Base-by-base conservation (phyloP, 2,797 vertebrate genomes). In the Anguilla obscura region DNA sequence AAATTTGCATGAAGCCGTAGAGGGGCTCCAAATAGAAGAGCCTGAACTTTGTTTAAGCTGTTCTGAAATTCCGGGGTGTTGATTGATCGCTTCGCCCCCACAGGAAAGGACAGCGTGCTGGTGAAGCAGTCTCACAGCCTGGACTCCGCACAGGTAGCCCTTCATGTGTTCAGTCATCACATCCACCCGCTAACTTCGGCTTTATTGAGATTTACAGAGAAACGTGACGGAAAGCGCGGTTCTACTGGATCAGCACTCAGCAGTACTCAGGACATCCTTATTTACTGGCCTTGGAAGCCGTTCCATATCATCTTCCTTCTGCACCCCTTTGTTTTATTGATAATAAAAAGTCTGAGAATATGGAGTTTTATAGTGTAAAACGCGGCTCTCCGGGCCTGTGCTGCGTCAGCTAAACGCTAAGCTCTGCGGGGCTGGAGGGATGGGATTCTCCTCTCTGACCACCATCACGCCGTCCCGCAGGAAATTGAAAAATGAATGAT, bases 71-170 rank as follows among this genome's bases (percentile, higher is more conserved):
- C 33, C 52, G 40, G n/a, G 58, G 12, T 45, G 56, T 58, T 30
- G 74, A 2, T 85, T 33, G 18, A 18, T 50, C 90, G 16, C 85
- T 86, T 69, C 45, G 18, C 88, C 91, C 89, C 86, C 91, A 58
- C 93, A 99, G 98, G 97, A 87, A 99, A 98, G 96, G 98, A 99
- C 94, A 97, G 96, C 48, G 10, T 95, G 76, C 94, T 98, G 84
- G 94, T 97, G 86, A 97, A 97, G 89, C 97, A 98, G 94, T 94
- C 97, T 89, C 94, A 96, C 33, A 95, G 93, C 8, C 94, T 97
- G 91, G 94, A 97, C 91, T 94, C 94, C 89, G 95, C 96, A 33
- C 97, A 98, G 96, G 98, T 99, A 96, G 56, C 83, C 8, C 9
- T 21, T 89, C 89, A 33, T 12, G 27, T 40, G 3, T n/a, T 0